Evolutionary conservation across 2,113 vertebrate genomes (phyloP).

Genomic region (Protobothrops mucrosquamatus): DNA sequence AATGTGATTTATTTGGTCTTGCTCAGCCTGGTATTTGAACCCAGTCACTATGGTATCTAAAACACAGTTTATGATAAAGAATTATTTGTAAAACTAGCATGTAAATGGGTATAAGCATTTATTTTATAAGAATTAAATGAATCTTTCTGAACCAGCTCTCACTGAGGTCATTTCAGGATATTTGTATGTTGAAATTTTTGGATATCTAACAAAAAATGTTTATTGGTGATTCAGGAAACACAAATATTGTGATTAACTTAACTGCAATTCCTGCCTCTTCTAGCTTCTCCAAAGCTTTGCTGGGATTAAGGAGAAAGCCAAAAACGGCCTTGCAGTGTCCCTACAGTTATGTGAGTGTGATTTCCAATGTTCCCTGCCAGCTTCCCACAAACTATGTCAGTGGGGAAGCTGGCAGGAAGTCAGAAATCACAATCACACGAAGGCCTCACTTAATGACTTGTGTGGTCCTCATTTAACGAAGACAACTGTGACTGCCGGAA

Average conservation of each 20-base stretch:
- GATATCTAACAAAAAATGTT: neutral
- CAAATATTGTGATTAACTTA: neutral
- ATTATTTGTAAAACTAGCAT: neutral
- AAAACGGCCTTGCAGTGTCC: neutral
- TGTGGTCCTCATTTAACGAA: neutral
- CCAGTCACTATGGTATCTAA: neutral
- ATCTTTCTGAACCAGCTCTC: neutral
- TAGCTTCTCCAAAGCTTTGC: neutral
- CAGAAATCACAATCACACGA: neutral
- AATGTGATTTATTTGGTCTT: neutral
- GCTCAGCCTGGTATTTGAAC: neutral
- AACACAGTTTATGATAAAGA: neutral
- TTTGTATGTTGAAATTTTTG: neutral
- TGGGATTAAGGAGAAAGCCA: neutral
- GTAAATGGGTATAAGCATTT: neutral
- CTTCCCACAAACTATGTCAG: neutral
- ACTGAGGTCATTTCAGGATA: neutral
- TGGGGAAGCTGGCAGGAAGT: neutral
- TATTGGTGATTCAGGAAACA: neutral
- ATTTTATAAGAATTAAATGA: neutral
- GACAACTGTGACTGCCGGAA: neutral
- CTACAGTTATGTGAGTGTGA: neutral
- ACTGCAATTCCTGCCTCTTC: neutral
- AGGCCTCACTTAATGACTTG: neutral
- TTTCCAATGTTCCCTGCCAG: neutral